A percentile compares a stretch with the other conserved stretches of the same genome.
Conservation (phyloP, 2,888 invertebrate genomes). For the Callyntrura sp. region DNA sequence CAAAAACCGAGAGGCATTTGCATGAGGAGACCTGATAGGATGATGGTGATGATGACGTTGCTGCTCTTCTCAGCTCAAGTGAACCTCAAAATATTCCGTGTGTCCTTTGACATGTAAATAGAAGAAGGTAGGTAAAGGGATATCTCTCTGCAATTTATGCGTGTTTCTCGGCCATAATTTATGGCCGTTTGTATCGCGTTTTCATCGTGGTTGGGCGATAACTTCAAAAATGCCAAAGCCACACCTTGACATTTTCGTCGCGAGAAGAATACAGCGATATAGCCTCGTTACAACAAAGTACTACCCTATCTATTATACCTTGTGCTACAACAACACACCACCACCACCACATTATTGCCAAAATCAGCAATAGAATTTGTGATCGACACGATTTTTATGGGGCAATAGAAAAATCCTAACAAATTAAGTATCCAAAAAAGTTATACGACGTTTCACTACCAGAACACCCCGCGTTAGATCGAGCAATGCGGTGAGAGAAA, state of each 20-base stretch:
- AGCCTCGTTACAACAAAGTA: too few species aligned
- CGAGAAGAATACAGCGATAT: neutral
- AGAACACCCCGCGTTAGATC: too few species aligned
- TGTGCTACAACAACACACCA: neutral
- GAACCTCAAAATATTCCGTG: too few species aligned
- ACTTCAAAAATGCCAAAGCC: slow-evolving; percentile 21
- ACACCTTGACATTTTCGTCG: slow-evolving; percentile 34
- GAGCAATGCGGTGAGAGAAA: neutral
- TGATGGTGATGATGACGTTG: too few species aligned
- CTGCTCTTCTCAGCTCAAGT: too few species aligned
- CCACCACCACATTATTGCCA: neutral
- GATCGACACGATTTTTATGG: slow-evolving; percentile 39
- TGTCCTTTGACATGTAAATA: too few species aligned
- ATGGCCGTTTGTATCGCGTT: neutral
- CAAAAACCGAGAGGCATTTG: too few species aligned
- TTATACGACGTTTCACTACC: neutral
- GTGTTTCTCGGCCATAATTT: slow-evolving; percentile 19
- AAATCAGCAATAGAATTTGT: neutral
- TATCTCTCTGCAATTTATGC: neutral
- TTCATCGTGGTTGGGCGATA: neutral
- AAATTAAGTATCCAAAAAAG: neutral
- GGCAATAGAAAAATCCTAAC: neutral
- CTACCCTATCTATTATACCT: too few species aligned
- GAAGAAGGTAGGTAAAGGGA: neutral
- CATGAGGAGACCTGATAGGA: too few species aligned